Evolutionary conservation across 2,797 vertebrate species (phyloP).

Genomic region (Micrastur ruficollis): DNA sequence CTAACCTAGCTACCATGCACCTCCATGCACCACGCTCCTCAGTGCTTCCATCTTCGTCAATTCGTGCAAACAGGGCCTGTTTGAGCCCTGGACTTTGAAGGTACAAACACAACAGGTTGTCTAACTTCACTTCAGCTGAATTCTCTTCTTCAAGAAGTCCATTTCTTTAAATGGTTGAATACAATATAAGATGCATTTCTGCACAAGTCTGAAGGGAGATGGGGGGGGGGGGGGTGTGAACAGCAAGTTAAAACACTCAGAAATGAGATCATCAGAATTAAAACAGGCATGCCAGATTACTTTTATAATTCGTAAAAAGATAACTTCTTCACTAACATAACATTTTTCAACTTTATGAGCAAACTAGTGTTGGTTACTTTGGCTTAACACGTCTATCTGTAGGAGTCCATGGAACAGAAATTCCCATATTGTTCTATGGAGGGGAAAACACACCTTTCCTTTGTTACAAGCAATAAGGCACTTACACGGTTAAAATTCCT

Average conservation of each 20-base stretch:
- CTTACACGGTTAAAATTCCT: slow-evolving; percentile 45
- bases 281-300: background rate
- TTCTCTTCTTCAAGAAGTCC: background rate
- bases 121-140: background rate
- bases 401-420: slow-evolving; percentile 15
- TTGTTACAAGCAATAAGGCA: slow-evolving; percentile 42
- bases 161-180: background rate
- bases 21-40: fast-evolving
- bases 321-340: background rate
- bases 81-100: background rate
- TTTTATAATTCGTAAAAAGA: background rate
- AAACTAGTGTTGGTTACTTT: background rate
- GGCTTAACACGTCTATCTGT: background rate
- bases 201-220: background rate
- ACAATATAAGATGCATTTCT: background rate
- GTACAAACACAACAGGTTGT: background rate
- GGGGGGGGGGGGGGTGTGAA: background rate
- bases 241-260: background rate
- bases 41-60: background rate
- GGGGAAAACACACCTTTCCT: background rate
- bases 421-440: slow-evolving; percentile 49
- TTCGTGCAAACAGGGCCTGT: fast-evolving
- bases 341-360: background rate
- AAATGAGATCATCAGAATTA: background rate
- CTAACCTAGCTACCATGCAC: background rate